Evolutionary conservation across 2,888 invertebrate species (phyloP).

Genomic region (Campoletis raptor): DNA sequence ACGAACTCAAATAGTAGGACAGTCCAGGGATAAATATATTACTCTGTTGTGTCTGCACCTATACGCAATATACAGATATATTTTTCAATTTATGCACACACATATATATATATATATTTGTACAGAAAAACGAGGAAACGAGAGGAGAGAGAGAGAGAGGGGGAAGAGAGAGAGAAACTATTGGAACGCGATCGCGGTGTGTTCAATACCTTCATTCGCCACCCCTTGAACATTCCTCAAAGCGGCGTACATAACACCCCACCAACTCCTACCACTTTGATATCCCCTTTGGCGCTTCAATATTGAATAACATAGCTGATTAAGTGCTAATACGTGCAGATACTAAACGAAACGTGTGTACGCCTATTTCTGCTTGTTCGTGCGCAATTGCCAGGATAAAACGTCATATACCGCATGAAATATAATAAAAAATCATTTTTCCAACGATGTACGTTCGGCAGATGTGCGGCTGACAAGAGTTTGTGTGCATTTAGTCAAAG

Average conservation of each 20-base stretch:
- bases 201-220: slow-evolving; percentile 36
- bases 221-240: slow-evolving; percentile 34
- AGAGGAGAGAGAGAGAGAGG: slow-evolving; percentile 21
- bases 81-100: neutral
- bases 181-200: slow-evolving; percentile 40
- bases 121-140: neutral
- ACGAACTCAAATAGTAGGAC: slow-evolving; percentile 5
- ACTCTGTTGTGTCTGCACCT: slow-evolving; percentile 21
- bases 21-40: slow-evolving; percentile 25
- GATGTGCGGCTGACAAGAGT: neutral
- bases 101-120: neutral
- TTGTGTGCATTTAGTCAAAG: neutral
- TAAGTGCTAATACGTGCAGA: slow-evolving; percentile 70
- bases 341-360: slow-evolving; percentile 56
- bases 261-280: slow-evolving; percentile 27
- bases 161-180: slow-evolving; percentile 6
- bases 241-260: slow-evolving; percentile 29
- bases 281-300: slow-evolving; percentile 45
- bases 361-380: neutral
- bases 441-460: neutral
- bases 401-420: neutral
- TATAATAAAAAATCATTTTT: neutral
- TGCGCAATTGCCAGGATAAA: neutral
- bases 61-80: slow-evolving; percentile 8
- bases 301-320: slow-evolving; percentile 75